Evolutionary conservation across 2,888 invertebrate genomes (phyloP).

Genomic region (Dasypogon diadema): DNA sequence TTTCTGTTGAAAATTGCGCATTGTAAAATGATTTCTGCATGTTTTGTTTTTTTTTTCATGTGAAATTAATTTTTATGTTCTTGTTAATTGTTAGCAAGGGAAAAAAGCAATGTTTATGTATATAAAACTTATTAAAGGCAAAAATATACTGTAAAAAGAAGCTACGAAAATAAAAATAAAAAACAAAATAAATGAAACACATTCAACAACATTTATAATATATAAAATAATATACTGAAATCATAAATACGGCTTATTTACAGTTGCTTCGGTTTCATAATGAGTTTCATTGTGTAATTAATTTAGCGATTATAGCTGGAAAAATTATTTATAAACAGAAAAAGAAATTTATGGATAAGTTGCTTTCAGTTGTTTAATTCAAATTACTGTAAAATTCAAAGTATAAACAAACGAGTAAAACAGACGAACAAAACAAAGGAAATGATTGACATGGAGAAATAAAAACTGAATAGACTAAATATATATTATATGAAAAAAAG

Average conservation of each 20-base stretch:
- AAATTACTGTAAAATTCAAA: not conserved
- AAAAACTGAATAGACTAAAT: constrained; percentile 41
- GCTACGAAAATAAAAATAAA: not conserved
- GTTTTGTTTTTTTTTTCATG: not conserved
- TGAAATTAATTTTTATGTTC: not conserved
- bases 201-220: constrained; percentile 6
- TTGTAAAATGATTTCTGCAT: not conserved
- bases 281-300: too few species aligned
- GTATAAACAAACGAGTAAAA: not conserved
- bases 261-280: too few species aligned
- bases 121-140: not conserved
- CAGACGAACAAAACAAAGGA: not conserved
- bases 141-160: not conserved
- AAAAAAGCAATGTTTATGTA: constrained; percentile 28
- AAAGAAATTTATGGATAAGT: too few species aligned
- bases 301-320: too few species aligned
- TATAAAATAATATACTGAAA: constrained; percentile 2
- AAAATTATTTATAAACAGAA: too few species aligned
- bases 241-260: constrained; percentile 12
- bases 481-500: constrained; percentile 40
- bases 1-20: not conserved
- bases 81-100: constrained; percentile 13
- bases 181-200: not conserved
- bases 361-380: not conserved
- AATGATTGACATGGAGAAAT: not conserved